A percentile compares a stretch with the other conserved stretches of the same genome.
Evolutionary conservation across 30 jellyfish, hydroid and myxozoan genomes (phyloP).

Genomic region (Thelohanellus kitauei): DNA sequence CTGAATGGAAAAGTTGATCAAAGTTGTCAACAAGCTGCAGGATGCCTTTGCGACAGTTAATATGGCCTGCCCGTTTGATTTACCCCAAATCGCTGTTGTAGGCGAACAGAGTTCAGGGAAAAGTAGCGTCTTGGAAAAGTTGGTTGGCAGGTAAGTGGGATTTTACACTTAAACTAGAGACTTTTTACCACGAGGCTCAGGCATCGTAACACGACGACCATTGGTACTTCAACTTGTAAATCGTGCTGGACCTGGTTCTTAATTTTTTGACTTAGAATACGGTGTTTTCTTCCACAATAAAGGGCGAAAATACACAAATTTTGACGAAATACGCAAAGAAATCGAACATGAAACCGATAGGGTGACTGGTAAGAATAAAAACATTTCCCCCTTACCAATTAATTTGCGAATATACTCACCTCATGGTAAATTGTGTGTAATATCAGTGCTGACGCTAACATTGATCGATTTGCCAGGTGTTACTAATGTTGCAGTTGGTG

Average conservation of each 20-base stretch:
- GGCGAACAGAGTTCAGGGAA: slow-evolving; percentile 99
- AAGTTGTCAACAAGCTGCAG: slow-evolving; percentile 58
- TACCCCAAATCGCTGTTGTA: slow-evolving; percentile 92
- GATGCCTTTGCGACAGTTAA: slow-evolving; percentile 82
- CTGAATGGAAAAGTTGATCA: slow-evolving; percentile 79
- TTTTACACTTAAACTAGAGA: no score
- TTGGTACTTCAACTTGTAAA: slow-evolving; percentile 31
- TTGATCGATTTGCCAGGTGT: no score
- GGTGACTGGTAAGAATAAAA: slow-evolving; percentile 57
- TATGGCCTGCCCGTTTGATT: slow-evolving; percentile 57
- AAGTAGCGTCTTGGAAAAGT: no score
- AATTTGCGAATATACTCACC: no score
- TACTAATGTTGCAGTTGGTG: slow-evolving; percentile 67
- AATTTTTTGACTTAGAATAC: slow-evolving; percentile 21
- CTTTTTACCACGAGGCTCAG: no score
- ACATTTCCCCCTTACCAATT: slow-evolving; percentile 66
- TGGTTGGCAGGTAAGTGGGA: no score
- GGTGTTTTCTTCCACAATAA: slow-evolving; percentile 66
- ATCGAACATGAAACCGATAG: slow-evolving; percentile 76
- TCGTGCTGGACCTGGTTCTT: no score
- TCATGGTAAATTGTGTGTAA: slow-evolving; percentile 50
- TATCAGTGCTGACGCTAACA: no score
- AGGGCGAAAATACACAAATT: slow-evolving; percentile 33
- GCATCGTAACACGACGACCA: slow-evolving; percentile 94
- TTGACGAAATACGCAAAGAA: no score